These are phyloP conservation scores for Hippocampus comes DNA, from an alignment of 2,113 vertebrate species.

Conservation along the genomic window DNA sequence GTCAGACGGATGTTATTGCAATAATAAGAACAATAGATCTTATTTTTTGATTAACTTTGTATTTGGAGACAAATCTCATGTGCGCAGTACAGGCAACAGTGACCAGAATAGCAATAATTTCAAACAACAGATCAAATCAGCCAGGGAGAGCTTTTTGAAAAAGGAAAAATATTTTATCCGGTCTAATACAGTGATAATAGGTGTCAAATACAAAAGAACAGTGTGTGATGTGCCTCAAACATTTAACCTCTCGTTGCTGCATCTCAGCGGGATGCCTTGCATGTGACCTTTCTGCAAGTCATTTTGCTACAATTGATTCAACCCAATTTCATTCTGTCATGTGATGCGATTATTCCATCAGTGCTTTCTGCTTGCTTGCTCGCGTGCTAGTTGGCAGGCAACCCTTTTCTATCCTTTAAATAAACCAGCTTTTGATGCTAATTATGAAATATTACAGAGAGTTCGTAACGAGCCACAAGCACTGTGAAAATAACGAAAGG, in stretches of 20 bases:
- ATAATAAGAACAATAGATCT: too few species aligned
- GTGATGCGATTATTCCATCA: background rate
- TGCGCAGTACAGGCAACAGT: too few species aligned
- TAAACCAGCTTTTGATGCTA: background rate
- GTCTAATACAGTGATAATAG: background rate
- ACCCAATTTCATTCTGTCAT: background rate
- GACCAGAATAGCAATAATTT: too few species aligned
- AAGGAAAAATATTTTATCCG: background rate
- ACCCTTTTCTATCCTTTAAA: slow-evolving; percentile 2
- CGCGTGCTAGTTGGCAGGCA: slow-evolving; percentile 2
- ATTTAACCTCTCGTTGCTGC: background rate
- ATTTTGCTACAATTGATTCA: background rate
- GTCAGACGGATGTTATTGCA: background rate
- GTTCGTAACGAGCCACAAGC: background rate
- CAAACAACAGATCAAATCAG: too few species aligned
- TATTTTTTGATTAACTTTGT: too few species aligned
- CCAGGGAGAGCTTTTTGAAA: too few species aligned
- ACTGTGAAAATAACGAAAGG: background rate
- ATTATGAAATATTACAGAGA: background rate
- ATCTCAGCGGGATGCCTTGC: background rate
- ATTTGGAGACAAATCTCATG: too few species aligned
- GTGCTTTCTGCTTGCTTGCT: background rate
- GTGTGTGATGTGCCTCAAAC: background rate
- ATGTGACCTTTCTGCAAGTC: background rate
- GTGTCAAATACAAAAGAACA: background rate